phyloP scores from a whole-genome alignment of 2,797 vertebrate genomes.

The Neosilurus hyrtlii region DNA sequence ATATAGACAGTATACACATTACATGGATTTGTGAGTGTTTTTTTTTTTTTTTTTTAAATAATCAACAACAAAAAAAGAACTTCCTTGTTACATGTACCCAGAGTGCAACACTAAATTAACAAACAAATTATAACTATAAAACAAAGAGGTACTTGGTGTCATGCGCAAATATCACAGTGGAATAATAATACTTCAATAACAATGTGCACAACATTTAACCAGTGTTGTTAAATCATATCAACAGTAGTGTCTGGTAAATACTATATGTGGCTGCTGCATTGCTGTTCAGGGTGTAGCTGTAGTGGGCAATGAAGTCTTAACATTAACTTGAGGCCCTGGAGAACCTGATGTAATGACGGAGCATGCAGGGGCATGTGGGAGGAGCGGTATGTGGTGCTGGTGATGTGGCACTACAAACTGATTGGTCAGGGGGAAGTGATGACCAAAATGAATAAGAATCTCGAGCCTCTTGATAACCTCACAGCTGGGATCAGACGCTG shows the following conservation, averaged over 20 bases:
- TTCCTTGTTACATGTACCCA: not conserved
- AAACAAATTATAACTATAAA: not conserved
- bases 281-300: conserved; percentile 27
- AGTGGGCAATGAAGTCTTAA: not conserved
- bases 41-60: conserved; percentile 46
- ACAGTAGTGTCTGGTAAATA: not conserved
- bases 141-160: not conserved
- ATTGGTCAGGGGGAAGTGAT: conserved; percentile 55
- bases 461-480: conserved; percentile 85
- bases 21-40: conserved; percentile 33
- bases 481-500: conserved; percentile 73
- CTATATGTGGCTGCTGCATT: not conserved
- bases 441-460: conserved; percentile 72
- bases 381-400: conserved; percentile 56
- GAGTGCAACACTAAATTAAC: not conserved
- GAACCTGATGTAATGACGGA: conserved; percentile 43
- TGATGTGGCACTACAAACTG: conserved; percentile 54
- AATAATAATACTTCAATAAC: not conserved
- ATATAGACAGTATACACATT: conserved; percentile 70
- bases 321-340: conserved; percentile 8
- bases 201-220: not conserved
- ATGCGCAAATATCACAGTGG: not conserved
- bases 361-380: conserved; percentile 37
- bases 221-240: not conserved
- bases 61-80: not conserved